These are phyloP conservation scores for Solenopsis invicta DNA, from an alignment of 1,140 invertebrate species.

Conservation along the genomic window DNA sequence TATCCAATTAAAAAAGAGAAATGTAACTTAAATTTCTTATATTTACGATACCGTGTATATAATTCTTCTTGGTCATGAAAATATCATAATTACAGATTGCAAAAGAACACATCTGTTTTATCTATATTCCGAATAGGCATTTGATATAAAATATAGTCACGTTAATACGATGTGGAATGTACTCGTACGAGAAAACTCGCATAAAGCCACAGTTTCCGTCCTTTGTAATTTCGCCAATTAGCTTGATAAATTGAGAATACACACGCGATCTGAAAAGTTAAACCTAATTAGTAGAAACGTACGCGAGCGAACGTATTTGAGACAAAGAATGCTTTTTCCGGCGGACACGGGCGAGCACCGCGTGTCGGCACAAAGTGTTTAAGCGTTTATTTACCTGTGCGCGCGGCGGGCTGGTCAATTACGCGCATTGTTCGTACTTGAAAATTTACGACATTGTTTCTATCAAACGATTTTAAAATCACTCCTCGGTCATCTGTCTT, in stretches of 20 bases:
- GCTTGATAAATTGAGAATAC: slow-evolving; percentile 59
- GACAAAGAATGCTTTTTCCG: slow-evolving; percentile 47
- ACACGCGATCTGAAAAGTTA: slow-evolving; percentile 62
- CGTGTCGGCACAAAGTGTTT: slow-evolving; percentile 14
- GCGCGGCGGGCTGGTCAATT: not conserved
- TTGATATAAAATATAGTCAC: slow-evolving; percentile 33
- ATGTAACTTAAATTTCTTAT: not conserved
- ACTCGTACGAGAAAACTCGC: slow-evolving; percentile 32
- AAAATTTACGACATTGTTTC: slow-evolving; percentile 16
- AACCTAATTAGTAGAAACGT: slow-evolving; percentile 62
- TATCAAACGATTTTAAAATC: slow-evolving; percentile 17
- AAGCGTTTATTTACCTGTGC: slow-evolving; percentile 8
- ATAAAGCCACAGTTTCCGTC: slow-evolving; percentile 42
- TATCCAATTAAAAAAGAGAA: slow-evolving; percentile 15
- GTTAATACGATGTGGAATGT: slow-evolving; percentile 49
- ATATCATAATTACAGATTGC: not conserved
- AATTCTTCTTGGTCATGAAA: not conserved
- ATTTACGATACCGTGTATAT: not conserved
- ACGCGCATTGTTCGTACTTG: not conserved
- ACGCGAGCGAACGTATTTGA: slow-evolving; percentile 28
- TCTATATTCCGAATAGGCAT: not conserved
- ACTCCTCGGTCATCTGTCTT: not conserved
- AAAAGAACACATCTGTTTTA: not conserved
- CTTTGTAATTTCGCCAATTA: slow-evolving; percentile 65
- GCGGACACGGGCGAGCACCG: not conserved